Evolutionary conservation across 2,113 vertebrate genomes (phyloP), one percentile per base, ranked within the genome.

Genomic region (Canis aureus): DNA sequence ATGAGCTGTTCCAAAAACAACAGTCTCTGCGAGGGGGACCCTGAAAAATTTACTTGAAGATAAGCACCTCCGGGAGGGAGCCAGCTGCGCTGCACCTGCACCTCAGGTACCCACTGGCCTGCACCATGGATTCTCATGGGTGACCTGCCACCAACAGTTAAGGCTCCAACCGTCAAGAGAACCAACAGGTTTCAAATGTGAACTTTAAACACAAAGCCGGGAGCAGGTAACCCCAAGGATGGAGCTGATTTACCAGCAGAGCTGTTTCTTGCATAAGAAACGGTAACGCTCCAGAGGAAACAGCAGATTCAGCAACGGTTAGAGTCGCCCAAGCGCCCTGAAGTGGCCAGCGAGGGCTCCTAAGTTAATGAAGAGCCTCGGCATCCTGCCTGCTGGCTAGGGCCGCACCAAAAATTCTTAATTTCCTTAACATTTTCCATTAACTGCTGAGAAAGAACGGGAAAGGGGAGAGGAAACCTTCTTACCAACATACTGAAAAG

Each of bases 121-220:
- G 3, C 11, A 12, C 3, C 38, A 5, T 3, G n/a, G 4, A 64
- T 9, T 57, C 69, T 43, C 51, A 27, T 51, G 51, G 32, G 10
- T 73, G 29, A 85, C 1, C 32, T 5, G 12, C 4, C 78, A 93
- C 66, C 43, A 84, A 38, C 0, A 43, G 15, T 5, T 32, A 97
- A 87, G 80, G 62, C 32, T 83, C 59, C 43, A 76, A 85, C 1
- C 59, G 53, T 32, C 43, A 88, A 80, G 59, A 96, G 89, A 84
- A 81, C 16, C 38, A 74, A 85, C 25, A 57, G 22, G 12, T 35
- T 94, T 88, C 43, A 84, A 95, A 81, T 11, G 49, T 73, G 32
- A 95, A 93, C 79, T 82, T 89, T 82, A 78, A 89, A 92, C 43
- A 64, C 87, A 91, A 89, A 85, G 60, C 11, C 74, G 81, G 90